Evolutionary conservation across 2,888 invertebrate species (phyloP).

Genomic region (Suillia variegata): DNA sequence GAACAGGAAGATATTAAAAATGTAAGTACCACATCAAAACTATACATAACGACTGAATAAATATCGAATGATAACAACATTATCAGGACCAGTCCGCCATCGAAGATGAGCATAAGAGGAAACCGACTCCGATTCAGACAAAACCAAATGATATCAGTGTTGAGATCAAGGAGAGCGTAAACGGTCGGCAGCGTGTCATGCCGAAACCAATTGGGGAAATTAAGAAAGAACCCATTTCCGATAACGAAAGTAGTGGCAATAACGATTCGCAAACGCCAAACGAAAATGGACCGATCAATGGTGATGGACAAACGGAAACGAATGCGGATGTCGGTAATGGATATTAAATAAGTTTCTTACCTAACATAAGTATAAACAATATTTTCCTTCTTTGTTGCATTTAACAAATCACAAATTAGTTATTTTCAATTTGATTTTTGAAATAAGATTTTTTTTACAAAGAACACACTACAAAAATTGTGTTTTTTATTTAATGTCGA

Average conservation of each 20-base stretch:
- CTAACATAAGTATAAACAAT: background rate
- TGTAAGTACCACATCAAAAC: no score
- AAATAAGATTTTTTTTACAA: background rate
- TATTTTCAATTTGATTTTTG: background rate
- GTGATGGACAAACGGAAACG: no score
- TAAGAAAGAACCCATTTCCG: constrained; percentile 24
- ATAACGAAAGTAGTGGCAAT: constrained; percentile 20
- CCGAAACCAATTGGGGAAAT: constrained; percentile 27
- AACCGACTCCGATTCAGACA: background rate
- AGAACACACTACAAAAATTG: background rate
- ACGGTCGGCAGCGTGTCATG: constrained; percentile 19
- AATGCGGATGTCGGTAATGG: constrained; percentile 50
- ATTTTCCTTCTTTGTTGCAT: background rate
- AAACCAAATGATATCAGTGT: background rate
- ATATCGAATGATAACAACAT: no score
- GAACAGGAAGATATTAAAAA: background rate
- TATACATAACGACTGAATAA: no score
- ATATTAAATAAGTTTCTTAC: constrained; percentile 36
- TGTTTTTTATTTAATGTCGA: background rate
- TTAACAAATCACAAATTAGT: background rate
- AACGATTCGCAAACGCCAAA: constrained; percentile 22
- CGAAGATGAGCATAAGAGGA: no score
- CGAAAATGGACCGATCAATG: background rate
- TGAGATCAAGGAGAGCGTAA: constrained; percentile 28
- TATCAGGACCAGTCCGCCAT: no score